Percentiles rank a stretch among this genome's conserved stretches.
Conservation (phyloP, 2,113 vertebrate genomes). For the Salminus brasiliensis region DNA sequence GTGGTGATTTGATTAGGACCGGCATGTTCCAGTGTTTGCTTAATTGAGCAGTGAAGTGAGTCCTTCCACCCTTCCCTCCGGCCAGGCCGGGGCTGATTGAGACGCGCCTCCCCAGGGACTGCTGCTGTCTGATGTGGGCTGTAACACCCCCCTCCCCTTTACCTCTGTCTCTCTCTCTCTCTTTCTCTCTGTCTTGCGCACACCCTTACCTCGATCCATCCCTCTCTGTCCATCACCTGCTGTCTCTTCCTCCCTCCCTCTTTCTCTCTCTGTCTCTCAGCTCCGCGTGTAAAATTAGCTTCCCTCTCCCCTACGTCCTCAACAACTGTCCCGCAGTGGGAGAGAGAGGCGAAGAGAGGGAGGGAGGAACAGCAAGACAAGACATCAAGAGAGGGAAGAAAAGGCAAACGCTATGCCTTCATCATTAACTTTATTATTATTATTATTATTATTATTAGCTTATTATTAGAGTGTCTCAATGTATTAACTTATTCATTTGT, state of each 20-base stretch:
- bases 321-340: constrained; percentile 70
- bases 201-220: neutral
- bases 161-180: constrained; percentile 30
- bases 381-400: neutral
- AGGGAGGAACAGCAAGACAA: neutral
- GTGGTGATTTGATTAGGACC: constrained; percentile 73
- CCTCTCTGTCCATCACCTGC: constrained; percentile 54
- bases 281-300: constrained; percentile 50
- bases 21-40: constrained; percentile 55
- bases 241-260: constrained; percentile 42
- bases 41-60: constrained; percentile 76
- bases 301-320: constrained; percentile 47
- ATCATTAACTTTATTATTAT: too few relatives aligned
- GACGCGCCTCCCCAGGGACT: constrained; percentile 71
- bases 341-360: neutral
- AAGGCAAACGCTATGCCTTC: neutral
- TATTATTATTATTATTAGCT: too few relatives aligned
- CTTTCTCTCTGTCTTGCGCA: constrained; percentile 55
- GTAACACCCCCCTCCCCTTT: constrained; percentile 52
- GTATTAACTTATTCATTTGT: too few relatives aligned
- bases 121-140: constrained; percentile 4
- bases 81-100: constrained; percentile 74
- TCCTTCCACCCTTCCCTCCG: constrained; percentile 63
- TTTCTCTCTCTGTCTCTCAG: constrained; percentile 35
- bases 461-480: neutral